Evolutionary conservation across 2,888 invertebrate genomes (phyloP), one percentile per base, ranked within the genome.

Genomic region (Zygothrica quintamaculata): DNA sequence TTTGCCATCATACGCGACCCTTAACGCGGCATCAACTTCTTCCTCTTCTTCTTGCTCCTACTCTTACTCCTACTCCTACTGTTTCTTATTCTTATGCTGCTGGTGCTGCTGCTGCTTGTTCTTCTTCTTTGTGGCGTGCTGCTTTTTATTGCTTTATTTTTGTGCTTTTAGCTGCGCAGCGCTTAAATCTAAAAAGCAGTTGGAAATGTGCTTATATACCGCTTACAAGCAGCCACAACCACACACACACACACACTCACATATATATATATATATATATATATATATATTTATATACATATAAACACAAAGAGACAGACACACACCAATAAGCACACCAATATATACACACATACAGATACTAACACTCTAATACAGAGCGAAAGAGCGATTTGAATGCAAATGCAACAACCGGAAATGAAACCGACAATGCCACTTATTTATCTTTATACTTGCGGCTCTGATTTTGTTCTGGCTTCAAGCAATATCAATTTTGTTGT

Each of bases 361-460:
- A 46, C 11, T 15, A 3, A 34, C 16, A 57, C 22, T 31, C 34
- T 42, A 48, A 22, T 7, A 26, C 31, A 34, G 12, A 11, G 9
- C 22, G 6, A 47, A 48, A 44, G 33, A 61, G 55, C 47, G 65
- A 85, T 85, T 84, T 76, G 78, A 48, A 84, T 84, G 82, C 82
- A 85, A 84, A 86, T 86, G 80, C 76, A 78, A 76, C 76, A 78
- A 74, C 86, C 80, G 86, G 82, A 84, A 84, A 84, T 84, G 82
- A 84, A 85, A 85, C 84, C 81, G 85, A 82, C 85, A 82, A 85
- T 85, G 81, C 81, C 84, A 81, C 80, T 81, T 81, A 81, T 81
- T 81, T 84, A 81, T 81, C 85, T 81, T 84, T 81, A 76, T 81
- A 84, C 80, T 84, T 84, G 84, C 78, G 80, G 84, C 81, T 84